These are phyloP conservation scores for Bombus picipes DNA, from an alignment of 1,140 invertebrate genomes.

Conservation along the genomic window DNA sequence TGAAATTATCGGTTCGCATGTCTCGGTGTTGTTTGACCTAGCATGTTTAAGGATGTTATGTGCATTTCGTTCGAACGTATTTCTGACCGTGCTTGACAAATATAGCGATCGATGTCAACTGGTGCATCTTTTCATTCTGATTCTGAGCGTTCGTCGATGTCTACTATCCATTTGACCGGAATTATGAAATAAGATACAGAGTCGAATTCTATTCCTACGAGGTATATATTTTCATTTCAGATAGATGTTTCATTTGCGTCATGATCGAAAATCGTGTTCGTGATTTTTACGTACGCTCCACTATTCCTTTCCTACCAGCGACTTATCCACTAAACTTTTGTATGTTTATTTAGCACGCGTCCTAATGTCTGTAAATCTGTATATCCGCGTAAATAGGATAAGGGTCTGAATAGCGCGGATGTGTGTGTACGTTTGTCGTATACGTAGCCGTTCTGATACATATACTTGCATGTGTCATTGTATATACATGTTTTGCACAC, in stretches of 20 bases:
- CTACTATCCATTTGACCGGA: neutral
- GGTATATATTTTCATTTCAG: neutral
- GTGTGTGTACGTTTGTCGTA: neutral
- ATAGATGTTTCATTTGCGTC: neutral
- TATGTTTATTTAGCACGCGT: slow-evolving; percentile 66
- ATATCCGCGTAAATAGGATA: slow-evolving; percentile 18
- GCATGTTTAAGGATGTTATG: neutral
- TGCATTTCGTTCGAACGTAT: neutral
- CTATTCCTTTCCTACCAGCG: neutral
- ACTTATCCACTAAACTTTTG: slow-evolving; percentile 53
- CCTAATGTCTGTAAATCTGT: neutral
- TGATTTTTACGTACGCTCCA: neutral
- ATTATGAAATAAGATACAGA: neutral
- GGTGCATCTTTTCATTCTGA: no score
- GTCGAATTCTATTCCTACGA: neutral
- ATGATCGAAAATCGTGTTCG: neutral
- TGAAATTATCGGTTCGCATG: no score
- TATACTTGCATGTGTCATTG: neutral
- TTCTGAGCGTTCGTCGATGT: no score
- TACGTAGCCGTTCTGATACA: neutral
- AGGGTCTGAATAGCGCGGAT: neutral
- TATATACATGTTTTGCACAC: neutral
- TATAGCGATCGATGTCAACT: no score
- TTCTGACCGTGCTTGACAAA: neutral
- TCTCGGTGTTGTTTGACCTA: neutral